Conservation (phyloP, 2,797 vertebrate species). For the Dromococcyx pavoninus region DNA sequence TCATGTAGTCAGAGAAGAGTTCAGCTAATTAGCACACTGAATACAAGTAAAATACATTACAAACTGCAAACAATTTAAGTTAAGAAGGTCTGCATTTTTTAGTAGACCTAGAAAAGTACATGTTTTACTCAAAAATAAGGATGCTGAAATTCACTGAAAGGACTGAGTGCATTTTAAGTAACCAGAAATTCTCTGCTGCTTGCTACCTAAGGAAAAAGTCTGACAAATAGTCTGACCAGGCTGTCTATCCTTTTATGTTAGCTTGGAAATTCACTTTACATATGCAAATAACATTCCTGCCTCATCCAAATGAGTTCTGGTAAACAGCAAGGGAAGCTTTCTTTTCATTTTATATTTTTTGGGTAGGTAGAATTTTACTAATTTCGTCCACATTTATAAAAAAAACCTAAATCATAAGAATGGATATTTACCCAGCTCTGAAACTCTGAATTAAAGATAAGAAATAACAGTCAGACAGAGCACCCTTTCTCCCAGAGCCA, state of each 20-base stretch:
- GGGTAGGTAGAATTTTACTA: neutral
- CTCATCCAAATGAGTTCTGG: neutral
- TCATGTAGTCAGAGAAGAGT: neutral
- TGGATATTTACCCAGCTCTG: neutral
- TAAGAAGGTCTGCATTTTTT: neutral
- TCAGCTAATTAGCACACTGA: neutral
- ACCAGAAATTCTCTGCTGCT: conserved; percentile 7
- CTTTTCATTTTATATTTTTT: neutral
- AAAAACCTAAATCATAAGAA: neutral
- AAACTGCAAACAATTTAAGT: neutral
- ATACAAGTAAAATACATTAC: neutral
- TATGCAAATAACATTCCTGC: neutral
- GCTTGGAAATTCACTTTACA: neutral
- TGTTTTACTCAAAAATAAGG: neutral
- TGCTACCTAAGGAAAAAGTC: neutral
- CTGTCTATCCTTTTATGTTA: neutral
- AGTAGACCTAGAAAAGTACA: neutral
- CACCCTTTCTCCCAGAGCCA: neutral
- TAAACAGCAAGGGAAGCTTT: neutral
- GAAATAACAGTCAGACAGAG: neutral
- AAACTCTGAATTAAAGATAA: conserved; percentile 35
- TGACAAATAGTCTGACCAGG: neutral
- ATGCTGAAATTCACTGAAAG: neutral
- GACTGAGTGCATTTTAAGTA: neutral
- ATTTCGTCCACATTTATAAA: neutral